These are phyloP conservation scores for Megaceryle alcyon DNA, from an alignment of 2,797 vertebrate species.

Conservation along the genomic window DNA sequence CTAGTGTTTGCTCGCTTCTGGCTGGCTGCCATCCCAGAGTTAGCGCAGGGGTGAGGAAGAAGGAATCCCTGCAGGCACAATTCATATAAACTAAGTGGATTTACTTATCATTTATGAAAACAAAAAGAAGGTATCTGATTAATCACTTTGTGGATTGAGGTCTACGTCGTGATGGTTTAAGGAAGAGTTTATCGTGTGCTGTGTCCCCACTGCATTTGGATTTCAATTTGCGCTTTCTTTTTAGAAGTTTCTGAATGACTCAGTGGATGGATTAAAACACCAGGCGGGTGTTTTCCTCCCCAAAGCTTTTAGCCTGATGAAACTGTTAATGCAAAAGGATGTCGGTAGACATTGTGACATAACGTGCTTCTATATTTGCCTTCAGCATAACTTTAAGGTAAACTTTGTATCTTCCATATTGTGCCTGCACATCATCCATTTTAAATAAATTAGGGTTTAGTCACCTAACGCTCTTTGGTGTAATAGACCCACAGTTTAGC, in stretches of 20 bases:
- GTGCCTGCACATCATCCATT: too few relatives aligned
- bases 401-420: too few relatives aligned
- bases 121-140: slow-evolving; percentile 48
- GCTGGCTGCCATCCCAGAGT: slow-evolving; percentile 36
- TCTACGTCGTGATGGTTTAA: not conserved
- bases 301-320: not conserved
- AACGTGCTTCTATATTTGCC: not conserved
- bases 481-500: too few relatives aligned
- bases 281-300: not conserved
- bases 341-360: not conserved
- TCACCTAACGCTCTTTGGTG: too few relatives aligned
- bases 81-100: slow-evolving; percentile 53
- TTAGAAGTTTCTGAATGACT: not conserved
- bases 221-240: not conserved
- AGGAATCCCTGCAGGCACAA: slow-evolving; percentile 55
- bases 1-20: slow-evolving; percentile 1
- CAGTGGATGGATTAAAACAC: not conserved
- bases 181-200: not conserved
- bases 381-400: not conserved
- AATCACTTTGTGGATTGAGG: slow-evolving; percentile 13
- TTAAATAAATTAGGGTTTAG: too few relatives aligned
- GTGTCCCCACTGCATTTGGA: not conserved
- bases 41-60: slow-evolving; percentile 1
- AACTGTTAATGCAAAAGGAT: not conserved
- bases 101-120: slow-evolving; percentile 69